These are phyloP conservation scores for Trematomus loennbergii DNA, from an alignment of 2,113 vertebrate genomes.

Conservation along the genomic window DNA sequence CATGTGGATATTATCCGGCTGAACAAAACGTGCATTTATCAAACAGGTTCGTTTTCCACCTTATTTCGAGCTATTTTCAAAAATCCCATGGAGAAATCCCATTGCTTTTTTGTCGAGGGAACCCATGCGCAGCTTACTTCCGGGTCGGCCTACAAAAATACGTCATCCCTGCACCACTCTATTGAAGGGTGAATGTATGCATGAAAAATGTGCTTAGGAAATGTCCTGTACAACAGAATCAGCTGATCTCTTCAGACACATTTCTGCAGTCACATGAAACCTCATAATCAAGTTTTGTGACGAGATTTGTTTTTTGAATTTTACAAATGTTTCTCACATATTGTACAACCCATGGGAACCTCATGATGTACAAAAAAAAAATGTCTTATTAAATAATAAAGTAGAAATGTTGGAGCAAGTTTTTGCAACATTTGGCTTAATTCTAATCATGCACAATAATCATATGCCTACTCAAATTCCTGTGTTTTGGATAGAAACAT, in stretches of 20 bases:
- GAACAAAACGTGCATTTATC: no score
- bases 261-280: not conserved
- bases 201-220: not conserved
- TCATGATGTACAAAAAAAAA: not conserved
- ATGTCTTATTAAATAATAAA: not conserved
- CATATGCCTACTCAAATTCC: no score
- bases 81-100: no score
- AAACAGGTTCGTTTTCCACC: no score
- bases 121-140: no score
- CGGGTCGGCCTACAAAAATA: no score
- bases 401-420: not conserved
- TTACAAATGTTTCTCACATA: not conserved
- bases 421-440: not conserved
- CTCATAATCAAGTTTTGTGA: not conserved
- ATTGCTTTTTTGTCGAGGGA: no score
- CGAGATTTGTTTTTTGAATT: not conserved
- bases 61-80: no score
- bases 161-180: no score
- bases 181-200: not conserved
- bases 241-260: not conserved
- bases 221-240: not conserved
- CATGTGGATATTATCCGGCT: no score
- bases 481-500: not conserved
- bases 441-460: not conserved
- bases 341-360: no score